Evolutionary conservation across 2,797 vertebrate species (phyloP).

Genomic region (Spheniscus humboldti): DNA sequence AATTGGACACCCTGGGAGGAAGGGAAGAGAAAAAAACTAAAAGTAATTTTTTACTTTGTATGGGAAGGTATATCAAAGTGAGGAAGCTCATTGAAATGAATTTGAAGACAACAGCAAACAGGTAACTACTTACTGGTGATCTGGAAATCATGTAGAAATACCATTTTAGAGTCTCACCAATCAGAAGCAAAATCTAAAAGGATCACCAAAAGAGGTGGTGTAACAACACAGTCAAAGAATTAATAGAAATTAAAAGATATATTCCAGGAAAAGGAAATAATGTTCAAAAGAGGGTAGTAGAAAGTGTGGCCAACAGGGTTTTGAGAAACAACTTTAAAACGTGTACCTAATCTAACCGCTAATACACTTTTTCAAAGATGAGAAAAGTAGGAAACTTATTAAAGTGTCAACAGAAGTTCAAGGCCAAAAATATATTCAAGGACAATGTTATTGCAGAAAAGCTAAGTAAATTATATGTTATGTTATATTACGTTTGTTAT

Average conservation of each 20-base stretch:
- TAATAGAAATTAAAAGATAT: not conserved
- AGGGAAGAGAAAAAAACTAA: not conserved
- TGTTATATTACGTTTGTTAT: not conserved
- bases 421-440: not conserved
- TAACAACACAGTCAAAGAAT: not conserved
- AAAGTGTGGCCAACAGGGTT: not conserved
- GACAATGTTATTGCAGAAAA: not conserved
- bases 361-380: not conserved
- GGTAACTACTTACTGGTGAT: not conserved
- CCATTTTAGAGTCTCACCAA: not conserved
- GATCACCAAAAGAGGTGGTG: not conserved
- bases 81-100: not conserved
- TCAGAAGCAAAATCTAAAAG: not conserved
- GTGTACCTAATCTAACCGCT: not conserved
- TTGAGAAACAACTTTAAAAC: not conserved
- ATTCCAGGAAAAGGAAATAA: not conserved
- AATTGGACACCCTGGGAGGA: not conserved
- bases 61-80: not conserved
- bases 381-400: not conserved
- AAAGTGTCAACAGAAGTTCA: not conserved
- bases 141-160: not conserved
- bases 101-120: not conserved
- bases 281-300: not conserved
- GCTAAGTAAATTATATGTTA: not conserved
- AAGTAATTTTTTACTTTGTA: not conserved